Percentiles rank a stretch among this genome's conserved stretches.
These are phyloP conservation scores for Luperina nickerlii DNA, from an alignment of 2,888 invertebrate species.

Conservation along the genomic window DNA sequence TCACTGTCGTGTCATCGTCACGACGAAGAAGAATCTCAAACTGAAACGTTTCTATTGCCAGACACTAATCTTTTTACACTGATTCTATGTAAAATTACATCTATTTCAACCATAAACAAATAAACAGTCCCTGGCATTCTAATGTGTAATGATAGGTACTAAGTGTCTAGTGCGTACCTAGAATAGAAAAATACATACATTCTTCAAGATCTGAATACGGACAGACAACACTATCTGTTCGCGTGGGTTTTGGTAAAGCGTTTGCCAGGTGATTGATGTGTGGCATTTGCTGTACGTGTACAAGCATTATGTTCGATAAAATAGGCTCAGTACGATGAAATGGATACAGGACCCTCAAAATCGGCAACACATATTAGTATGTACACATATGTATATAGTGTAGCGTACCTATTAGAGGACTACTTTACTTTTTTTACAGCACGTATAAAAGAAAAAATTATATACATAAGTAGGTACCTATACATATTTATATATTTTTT, in stretches of 20 bases:
- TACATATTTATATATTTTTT: too few species aligned
- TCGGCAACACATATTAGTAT: too few species aligned
- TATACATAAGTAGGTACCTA: too few species aligned
- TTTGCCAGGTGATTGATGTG: slow-evolving; percentile 37
- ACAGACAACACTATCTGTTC: not conserved
- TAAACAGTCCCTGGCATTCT: not conserved
- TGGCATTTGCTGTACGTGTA: slow-evolving; percentile 13
- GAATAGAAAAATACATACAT: not conserved
- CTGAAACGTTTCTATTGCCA: too few species aligned
- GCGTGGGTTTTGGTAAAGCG: slow-evolving; percentile 18
- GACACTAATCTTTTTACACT: not conserved
- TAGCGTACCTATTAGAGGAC: not conserved
- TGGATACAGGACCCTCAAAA: not conserved
- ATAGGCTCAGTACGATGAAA: not conserved
- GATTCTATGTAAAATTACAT: not conserved
- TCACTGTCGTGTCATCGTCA: not conserved
- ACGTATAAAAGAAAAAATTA: too few species aligned
- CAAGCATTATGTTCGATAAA: slow-evolving; percentile 28
- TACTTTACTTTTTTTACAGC: not conserved
- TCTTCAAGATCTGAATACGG: not conserved
- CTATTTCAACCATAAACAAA: not conserved
- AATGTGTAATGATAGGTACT: not conserved
- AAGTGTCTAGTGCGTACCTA: not conserved
- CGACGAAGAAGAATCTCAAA: not conserved
- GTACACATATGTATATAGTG: not conserved